Conservation (phyloP, 2,113 vertebrate species). For the Xiphophorus maculatus region DNA sequence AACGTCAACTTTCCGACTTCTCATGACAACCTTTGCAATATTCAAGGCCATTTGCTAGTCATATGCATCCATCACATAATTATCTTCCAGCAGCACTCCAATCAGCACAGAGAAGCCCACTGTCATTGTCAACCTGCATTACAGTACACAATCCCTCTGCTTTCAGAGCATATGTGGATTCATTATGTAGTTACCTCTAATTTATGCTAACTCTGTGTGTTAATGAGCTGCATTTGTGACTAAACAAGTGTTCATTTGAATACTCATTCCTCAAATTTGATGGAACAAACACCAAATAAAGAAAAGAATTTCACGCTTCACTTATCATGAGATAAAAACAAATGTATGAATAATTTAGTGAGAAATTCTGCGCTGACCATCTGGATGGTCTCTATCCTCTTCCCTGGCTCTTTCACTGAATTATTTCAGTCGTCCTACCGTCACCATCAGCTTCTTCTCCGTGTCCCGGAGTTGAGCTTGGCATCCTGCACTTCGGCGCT, state of each 20-base stretch:
- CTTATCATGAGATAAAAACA: conserved; percentile 39
- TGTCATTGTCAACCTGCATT: conserved; percentile 51
- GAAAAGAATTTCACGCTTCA: conserved; percentile 45
- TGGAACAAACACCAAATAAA: conserved; percentile 39
- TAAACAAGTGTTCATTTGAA: conserved; percentile 34
- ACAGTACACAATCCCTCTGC: conserved; percentile 37
- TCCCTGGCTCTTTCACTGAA: conserved; percentile 47
- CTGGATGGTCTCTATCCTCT: conserved; percentile 62
- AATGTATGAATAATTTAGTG: conserved; percentile 62
- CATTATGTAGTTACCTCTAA: conserved; percentile 58
- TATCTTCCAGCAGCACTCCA: conserved; percentile 47
- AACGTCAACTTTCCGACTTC: conserved; percentile 24
- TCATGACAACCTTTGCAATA: conserved; percentile 25
- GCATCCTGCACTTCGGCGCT: conserved; percentile 47
- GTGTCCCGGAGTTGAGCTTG: conserved; percentile 58
- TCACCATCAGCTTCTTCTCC: conserved; percentile 57
- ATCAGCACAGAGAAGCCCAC: conserved; percentile 48
- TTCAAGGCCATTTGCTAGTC: conserved; percentile 43
- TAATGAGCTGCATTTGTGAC: conserved; percentile 47
- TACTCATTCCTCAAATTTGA: conserved; percentile 27
- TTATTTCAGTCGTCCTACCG: conserved; percentile 49
- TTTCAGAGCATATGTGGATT: conserved; percentile 33
- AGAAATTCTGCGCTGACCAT: conserved; percentile 71
- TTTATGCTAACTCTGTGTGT: conserved; percentile 47
- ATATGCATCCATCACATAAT: conserved; percentile 40